Conservation (phyloP, 64 coral and sea anemone genomes). For the Dendronephthya gigantea region DNA sequence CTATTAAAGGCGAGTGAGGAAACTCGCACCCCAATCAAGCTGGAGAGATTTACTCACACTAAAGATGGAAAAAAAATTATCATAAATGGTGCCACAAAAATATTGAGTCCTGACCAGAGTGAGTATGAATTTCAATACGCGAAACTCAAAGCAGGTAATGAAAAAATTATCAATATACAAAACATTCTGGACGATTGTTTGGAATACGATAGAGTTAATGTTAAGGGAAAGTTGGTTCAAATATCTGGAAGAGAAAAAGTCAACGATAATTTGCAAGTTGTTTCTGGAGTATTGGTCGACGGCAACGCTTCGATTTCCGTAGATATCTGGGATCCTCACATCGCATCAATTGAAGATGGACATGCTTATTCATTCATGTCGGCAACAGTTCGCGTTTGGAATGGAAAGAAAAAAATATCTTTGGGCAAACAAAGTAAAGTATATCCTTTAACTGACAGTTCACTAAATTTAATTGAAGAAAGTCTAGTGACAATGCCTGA, state of each 20-base stretch:
- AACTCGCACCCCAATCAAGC: background rate
- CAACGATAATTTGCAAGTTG: slow-evolving; percentile 29
- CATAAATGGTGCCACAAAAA: background rate
- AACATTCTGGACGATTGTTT: slow-evolving; percentile 32
- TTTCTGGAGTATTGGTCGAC: slow-evolving; percentile 46
- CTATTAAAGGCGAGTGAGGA: background rate
- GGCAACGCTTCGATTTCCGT: slow-evolving; percentile 32
- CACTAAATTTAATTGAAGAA: slow-evolving; percentile 39
- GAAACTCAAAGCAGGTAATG: slow-evolving; percentile 34
- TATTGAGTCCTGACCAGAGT: slow-evolving; percentile 31
- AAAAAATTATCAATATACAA: slow-evolving; percentile 38
- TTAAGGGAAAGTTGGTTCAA: slow-evolving; percentile 52
- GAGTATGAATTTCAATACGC: slow-evolving; percentile 51
- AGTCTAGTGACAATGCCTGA: slow-evolving; percentile 33
- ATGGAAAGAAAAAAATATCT: slow-evolving; percentile 53
- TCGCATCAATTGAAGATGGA: slow-evolving; percentile 40
- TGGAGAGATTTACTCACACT: background rate
- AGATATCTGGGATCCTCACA: slow-evolving; percentile 50
- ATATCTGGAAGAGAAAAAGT: slow-evolving; percentile 30
- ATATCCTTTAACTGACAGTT: slow-evolving; percentile 41
- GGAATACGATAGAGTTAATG: slow-evolving; percentile 47
- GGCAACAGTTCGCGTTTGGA: slow-evolving; percentile 41
- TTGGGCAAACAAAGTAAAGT: slow-evolving; percentile 43
- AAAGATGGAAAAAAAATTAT: background rate
- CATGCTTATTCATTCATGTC: slow-evolving; percentile 41